Percentiles rank a stretch among this genome's conserved stretches.
These are phyloP conservation scores for Matsumurasca onukii DNA, from an alignment of 1,140 invertebrate species.

Conservation along the genomic window DNA sequence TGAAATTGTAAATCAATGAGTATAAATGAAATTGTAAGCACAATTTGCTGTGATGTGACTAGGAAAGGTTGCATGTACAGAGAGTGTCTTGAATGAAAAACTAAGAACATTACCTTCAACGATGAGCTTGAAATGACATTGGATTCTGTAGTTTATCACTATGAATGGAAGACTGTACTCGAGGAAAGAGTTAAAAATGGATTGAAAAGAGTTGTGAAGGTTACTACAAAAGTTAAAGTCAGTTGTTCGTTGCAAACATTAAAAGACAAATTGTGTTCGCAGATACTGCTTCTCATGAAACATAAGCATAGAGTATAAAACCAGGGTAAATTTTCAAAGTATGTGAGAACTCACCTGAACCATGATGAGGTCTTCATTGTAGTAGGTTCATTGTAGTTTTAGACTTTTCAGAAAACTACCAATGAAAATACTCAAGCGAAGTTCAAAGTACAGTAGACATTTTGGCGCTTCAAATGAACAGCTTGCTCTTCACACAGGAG, in stretches of 20 bases:
- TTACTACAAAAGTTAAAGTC: constrained; percentile 24
- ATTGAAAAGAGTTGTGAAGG: constrained; percentile 11
- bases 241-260: background rate
- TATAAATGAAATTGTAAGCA: background rate
- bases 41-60: background rate
- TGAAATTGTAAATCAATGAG: no score
- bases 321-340: constrained; percentile 11
- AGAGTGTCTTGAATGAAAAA: background rate
- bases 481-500: constrained; percentile 10
- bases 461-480: constrained; percentile 16
- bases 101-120: background rate
- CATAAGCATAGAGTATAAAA: constrained; percentile 44
- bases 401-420: constrained; percentile 17
- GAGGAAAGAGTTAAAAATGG: constrained; percentile 31
- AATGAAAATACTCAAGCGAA: constrained; percentile 3
- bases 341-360: background rate
- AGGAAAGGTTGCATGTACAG: background rate
- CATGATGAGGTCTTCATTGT: background rate
- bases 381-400: no score
- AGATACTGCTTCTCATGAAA: constrained; percentile 38
- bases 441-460: constrained; percentile 9
- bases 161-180: background rate
- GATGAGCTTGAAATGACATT: background rate
- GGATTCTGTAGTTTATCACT: background rate
- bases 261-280: constrained; percentile 21